Percentiles rank a stretch among this genome's conserved stretches.
phyloP scores from a whole-genome alignment of 1,140 invertebrate genomes.

The Drosophila leontia region DNA sequence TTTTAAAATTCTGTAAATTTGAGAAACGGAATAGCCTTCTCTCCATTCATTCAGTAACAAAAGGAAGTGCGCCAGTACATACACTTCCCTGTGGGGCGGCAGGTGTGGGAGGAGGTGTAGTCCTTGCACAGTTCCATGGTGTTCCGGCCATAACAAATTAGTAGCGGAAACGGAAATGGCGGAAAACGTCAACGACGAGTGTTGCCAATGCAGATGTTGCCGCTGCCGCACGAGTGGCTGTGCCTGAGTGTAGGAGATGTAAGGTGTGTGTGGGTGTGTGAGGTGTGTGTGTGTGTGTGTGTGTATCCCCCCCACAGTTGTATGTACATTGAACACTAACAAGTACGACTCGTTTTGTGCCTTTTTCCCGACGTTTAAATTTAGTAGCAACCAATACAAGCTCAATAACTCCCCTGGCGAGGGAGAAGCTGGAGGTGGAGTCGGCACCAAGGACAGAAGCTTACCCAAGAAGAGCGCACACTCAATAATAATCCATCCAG shows the following conservation, averaged over 20 bases:
- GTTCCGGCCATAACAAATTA: conserved; percentile 68
- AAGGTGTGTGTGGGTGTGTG: neutral
- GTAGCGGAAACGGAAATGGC: conserved; percentile 73
- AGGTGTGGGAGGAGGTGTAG: neutral
- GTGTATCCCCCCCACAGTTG: neutral
- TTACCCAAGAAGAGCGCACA: conserved; percentile 20
- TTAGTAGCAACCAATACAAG: conserved; percentile 38
- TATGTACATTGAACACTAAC: conserved; percentile 14
- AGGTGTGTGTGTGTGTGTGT: neutral
- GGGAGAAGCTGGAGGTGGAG: conserved; percentile 5
- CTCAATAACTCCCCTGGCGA: conserved; percentile 29
- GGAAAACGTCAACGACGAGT: conserved; percentile 67
- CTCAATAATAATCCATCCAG: conserved; percentile 64
- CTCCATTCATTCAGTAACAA: neutral
- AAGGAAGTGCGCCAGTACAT: neutral
- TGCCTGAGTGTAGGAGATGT: neutral
- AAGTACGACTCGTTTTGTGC: conserved; percentile 30
- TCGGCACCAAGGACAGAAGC: conserved; percentile 18
- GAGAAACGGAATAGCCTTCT: neutral
- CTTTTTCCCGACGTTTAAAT: conserved; percentile 37
- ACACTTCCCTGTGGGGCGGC: conserved; percentile 15
- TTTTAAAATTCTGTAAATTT: neutral
- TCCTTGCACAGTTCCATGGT: conserved; percentile 18
- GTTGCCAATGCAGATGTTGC: conserved; percentile 48
- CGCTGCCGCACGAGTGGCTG: conserved; percentile 17